Percentiles rank a stretch among this genome's conserved stretches.
These are phyloP conservation scores for Beris morrisii DNA, from an alignment of 2,888 invertebrate genomes.

Conservation along the genomic window DNA sequence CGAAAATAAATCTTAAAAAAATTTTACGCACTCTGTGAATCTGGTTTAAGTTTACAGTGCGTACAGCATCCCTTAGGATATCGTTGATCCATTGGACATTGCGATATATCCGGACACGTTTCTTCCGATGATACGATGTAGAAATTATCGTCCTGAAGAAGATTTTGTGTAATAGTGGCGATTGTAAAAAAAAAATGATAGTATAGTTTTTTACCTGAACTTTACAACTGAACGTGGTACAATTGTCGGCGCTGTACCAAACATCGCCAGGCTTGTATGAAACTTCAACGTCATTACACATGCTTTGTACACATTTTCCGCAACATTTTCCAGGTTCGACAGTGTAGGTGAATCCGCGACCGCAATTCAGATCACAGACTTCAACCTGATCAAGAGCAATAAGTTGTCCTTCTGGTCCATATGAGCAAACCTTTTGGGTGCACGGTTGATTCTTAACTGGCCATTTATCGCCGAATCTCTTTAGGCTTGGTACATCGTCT, in stretches of 20 bases:
- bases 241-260: constrained; percentile 68
- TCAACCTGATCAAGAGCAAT: constrained; percentile 46
- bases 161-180: neutral
- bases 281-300: constrained; percentile 60
- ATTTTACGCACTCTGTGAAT: constrained; percentile 56
- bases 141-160: constrained; percentile 55
- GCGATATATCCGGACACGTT: constrained; percentile 65
- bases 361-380: constrained; percentile 48
- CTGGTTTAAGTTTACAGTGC: constrained; percentile 62
- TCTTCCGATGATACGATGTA: constrained; percentile 59
- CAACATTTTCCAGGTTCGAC: constrained; percentile 59
- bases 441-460: constrained; percentile 57
- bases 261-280: constrained; percentile 59
- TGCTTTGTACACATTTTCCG: constrained; percentile 64
- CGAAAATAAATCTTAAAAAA: neutral
- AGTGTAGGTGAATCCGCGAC: constrained; percentile 63
- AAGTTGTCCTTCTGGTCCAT: constrained; percentile 49
- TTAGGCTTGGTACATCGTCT: constrained; percentile 49
- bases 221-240: constrained; percentile 64
- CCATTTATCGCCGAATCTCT: constrained; percentile 57
- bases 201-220: neutral
- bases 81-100: constrained; percentile 62
- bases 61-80: constrained; percentile 70
- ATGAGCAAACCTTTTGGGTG: constrained; percentile 48
- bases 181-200: too few relatives aligned